Evolutionary conservation across 2,888 invertebrate genomes (phyloP), one percentile per base, ranked within the genome.

Genomic region (Druceiella hillmani): DNA sequence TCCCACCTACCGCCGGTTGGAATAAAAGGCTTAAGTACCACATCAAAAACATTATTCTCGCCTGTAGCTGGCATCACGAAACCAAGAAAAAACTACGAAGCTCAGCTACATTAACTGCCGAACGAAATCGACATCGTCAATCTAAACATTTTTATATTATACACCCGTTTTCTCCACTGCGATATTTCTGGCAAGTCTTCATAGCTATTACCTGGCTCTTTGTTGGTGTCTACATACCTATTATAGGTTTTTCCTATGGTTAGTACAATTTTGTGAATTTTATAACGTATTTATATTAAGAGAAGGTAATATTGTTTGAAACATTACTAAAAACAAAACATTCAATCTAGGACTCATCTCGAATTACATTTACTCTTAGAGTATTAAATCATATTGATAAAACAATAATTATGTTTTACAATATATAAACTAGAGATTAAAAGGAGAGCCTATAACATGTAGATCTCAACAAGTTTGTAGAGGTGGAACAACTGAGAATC

Each of bases 141-240:
- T 24, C 47, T 2, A 42, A 50, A 3, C 37, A 48, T 37, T 46
- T 49, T 44, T 46, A 52, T 29, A 46, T 61, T 7, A 56, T 58
- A 46, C 67, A 68, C 44, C 66, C 68, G 2, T 65, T 61, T 55
- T 64, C 66, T 40, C 54, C 57, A 4, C 33, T 55, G 38, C 56
- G 53, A 38, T 58, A 54, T 50, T 54, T 50, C 45, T 61, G 60
- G 58, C 56, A 58, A 35, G 52, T 49, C 31, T 31, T 52, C 38
- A 46, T 52, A 2, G 36, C 57, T 41, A 2, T 48, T 3, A 33
- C 57, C 7, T 51, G 51, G 3, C 41, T 52, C 4, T 30, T 45
- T 1, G 47, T 44, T 2, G 51, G 55, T n/a, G 4, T 57, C 1
- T 64, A 64, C 26, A 50, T 59, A 52, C 64, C 64, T 2, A 31